Evolutionary conservation across 2,797 vertebrate genomes (phyloP), one percentile per base, ranked within the genome.

Genomic region (Diplodus sargus): DNA sequence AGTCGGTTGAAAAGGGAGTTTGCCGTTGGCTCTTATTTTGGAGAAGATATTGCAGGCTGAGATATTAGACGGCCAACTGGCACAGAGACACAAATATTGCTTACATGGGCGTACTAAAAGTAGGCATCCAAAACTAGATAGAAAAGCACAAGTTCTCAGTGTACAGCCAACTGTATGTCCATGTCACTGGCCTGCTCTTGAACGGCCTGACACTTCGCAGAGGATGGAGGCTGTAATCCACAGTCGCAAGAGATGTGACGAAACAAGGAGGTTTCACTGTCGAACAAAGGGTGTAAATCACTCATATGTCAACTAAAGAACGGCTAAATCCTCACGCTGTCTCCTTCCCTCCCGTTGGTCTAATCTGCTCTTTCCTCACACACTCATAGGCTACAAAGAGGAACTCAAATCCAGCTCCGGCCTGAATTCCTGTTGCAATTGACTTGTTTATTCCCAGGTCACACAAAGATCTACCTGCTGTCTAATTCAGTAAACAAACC

Each of bases 121-220:
- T 39, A 45, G 66, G 28, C 53, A 48, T 66, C 61, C 45, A 62
- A 39, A 47, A 67, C 20, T 43, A 45, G 62, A 71, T 66, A 62
- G 23, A 45, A 69, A 69, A 65, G 64, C 70, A 43, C 7, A 51
- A 45, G 53, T 18, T 61, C 64, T 70, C n/a, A 28, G 30, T 66
- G 54, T 78, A 62, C 30, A 71, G 76, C 84, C 76, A 85, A 58
- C 56, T 74, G 18, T 25, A 7, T 20, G 57, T 53, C 54, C 17
- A 22, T 48, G 34, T 62, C 30, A 2, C 7, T 7, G 30, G 17
- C 42, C 28, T 8, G 4, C 14, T 60, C 7, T 56, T 23, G 1
- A 53, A 30, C 23, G 16, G 4, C 22, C 22, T 17, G 13, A 23
- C 47, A 43, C 2, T 45, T 52, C 51, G 15, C 53, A 48, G 20